Percentiles rank a stretch among this genome's conserved stretches.
phyloP scores from a whole-genome alignment of 2,113 vertebrate genomes.

The Ondatra zibethicus region DNA sequence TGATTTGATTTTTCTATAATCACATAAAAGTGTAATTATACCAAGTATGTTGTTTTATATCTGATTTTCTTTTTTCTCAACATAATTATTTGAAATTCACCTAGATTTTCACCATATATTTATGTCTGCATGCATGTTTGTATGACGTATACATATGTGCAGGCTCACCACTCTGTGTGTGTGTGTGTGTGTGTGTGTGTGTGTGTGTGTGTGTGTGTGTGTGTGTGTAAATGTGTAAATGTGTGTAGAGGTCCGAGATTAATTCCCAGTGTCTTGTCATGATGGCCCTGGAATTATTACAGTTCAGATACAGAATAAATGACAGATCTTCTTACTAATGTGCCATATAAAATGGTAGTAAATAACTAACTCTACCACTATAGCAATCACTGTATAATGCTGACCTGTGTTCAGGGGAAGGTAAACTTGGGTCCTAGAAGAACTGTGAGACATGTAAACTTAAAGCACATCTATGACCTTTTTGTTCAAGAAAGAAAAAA shows the following conservation, averaged over 20 bases:
- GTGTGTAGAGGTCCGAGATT: background rate
- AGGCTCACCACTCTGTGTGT: background rate
- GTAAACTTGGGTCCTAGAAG: too few species aligned
- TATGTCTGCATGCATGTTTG: background rate
- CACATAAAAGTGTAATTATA: background rate
- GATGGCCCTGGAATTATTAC: background rate
- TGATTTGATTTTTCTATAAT: slow-evolving; percentile 11
- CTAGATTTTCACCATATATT: background rate
- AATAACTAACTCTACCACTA: background rate
- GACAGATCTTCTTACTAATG: background rate
- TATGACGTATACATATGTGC: background rate
- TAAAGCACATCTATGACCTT: background rate
- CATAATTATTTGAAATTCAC: background rate
- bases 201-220: background rate
- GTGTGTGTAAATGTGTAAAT: too few species aligned
- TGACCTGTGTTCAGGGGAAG: too few species aligned
- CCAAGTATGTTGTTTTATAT: background rate
- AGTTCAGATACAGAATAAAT: background rate
- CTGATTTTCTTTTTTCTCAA: background rate
- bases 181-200: background rate
- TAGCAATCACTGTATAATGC: background rate
- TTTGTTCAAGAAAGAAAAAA: background rate
- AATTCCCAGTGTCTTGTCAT: too few species aligned
- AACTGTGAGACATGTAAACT: too few species aligned
- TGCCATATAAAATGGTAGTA: background rate